Evolutionary conservation across 2,113 vertebrate species (phyloP), one percentile per base, ranked within the genome.

Genomic region (Cyphomyrus discorhynchus): DNA sequence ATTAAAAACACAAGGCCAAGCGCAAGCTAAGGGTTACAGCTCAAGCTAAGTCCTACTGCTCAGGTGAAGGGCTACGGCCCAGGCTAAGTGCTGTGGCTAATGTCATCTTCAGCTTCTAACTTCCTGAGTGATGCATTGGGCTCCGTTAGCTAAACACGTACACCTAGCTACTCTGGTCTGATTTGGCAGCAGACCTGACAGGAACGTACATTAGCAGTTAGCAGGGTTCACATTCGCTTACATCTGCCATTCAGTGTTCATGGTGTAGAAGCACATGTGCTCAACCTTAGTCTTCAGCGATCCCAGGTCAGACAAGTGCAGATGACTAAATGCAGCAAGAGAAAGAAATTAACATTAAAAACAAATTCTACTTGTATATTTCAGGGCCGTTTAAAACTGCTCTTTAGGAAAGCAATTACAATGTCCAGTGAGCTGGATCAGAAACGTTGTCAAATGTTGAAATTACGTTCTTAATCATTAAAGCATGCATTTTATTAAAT

Each of bases 341-440:
- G 74, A 42, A 19, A 39, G 5, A 42, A 80, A 80, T 17, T 42
- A 19, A 62, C 56, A 62, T 62, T 62, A 62, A 62, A 80, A 80
- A 80, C 62, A 70, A 31, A 31, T 70, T 70, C n/a, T 11, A 5
- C n/a, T 80, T 80, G 74, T 77, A 39, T 77, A 77, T 39, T 39
- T 39, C 39, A 77, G 70, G 70, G 31, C 11, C 5, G 31, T 35
- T 80, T 19, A 80, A 80, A 80, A 80, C 74, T 7, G 5, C 74
- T 80, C 74, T 80, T 80, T 80, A 42, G 74, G 74, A 80, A 80
- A 80, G 74, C 74, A 80, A 80, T 80, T 80, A 80, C 74, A 80
- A 80, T 42, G 31, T 42, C 17, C 74, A 80, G 74, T 80, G 74
- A 80, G 74, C 74, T 80, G 74, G 31, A 80, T 80, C 74, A 39